Evolutionary conservation across 53 echinoderm and acorn worm genomes (phyloP).

Genomic region (Luidia sarsii): DNA sequence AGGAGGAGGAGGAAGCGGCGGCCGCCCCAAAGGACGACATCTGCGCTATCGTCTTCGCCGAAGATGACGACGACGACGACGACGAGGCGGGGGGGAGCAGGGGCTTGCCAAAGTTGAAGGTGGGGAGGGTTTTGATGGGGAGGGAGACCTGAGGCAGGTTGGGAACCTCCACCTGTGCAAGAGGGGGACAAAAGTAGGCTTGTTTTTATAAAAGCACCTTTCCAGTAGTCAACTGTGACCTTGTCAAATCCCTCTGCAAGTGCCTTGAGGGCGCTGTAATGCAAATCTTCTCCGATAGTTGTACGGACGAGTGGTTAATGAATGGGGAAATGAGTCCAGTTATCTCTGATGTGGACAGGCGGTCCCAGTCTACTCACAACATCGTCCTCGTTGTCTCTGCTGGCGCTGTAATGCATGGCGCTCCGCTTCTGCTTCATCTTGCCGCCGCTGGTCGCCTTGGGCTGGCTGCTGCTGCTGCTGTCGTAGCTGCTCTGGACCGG

Average conservation of each 20-base stretch:
- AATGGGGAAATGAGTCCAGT: too few relatives aligned
- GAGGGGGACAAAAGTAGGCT: neutral
- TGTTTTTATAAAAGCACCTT: too few relatives aligned
- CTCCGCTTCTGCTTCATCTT: constrained; percentile 82
- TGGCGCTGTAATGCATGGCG: constrained; percentile 60
- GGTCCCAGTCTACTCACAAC: constrained; percentile 56
- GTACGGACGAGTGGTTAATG: too few relatives aligned
- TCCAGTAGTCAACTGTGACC: too few relatives aligned
- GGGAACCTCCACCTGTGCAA: constrained; percentile 63
- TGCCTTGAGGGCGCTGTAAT: constrained; percentile 84
- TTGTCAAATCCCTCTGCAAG: constrained; percentile 85
- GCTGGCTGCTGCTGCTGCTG: neutral
- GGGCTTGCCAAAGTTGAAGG: constrained; percentile 66
- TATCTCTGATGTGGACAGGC: too few relatives aligned
- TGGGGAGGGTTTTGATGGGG: constrained; percentile 70
- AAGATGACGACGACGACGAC: neutral
- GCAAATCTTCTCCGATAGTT: constrained; percentile 81
- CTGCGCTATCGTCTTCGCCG: neutral
- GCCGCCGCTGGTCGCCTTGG: constrained; percentile 55
- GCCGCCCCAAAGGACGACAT: neutral
- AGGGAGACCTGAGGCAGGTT: constrained; percentile 81
- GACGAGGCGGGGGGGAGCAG: neutral
- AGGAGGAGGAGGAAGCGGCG: neutral
- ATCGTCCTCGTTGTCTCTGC: constrained; percentile 64
- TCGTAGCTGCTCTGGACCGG: neutral